Conservation (phyloP, 2,113 vertebrate species). For the Seriola dumerili region DNA sequence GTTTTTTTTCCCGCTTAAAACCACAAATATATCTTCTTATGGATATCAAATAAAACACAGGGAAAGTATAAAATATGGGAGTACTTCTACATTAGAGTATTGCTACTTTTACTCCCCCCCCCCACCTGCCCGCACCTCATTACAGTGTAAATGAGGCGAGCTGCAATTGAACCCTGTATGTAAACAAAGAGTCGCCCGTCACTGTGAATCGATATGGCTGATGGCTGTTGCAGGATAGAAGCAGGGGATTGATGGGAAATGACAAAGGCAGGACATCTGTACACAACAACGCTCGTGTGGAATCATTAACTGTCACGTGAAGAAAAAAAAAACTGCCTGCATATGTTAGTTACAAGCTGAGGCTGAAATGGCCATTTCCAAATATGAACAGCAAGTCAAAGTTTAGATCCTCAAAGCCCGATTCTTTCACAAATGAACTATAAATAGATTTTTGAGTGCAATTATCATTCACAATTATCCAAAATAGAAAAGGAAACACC, state of each 20-base stretch:
- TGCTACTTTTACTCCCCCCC: neutral
- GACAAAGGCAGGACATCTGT: conserved; percentile 16
- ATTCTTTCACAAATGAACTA: conserved; percentile 5
- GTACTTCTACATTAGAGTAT: too few species aligned
- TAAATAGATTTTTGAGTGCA: neutral
- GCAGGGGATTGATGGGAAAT: conserved; percentile 53
- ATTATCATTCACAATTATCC: neutral
- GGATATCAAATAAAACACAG: too few species aligned
- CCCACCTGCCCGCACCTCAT: neutral
- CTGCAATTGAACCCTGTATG: conserved; percentile 21
- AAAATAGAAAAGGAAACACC: too few species aligned
- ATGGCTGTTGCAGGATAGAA: neutral
- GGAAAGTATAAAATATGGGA: too few species aligned
- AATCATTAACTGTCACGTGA: conserved; percentile 11
- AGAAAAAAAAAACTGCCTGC: neutral
- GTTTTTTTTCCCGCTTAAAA: too few species aligned
- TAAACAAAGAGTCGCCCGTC: conserved; percentile 47
- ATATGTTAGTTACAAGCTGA: conserved; percentile 1
- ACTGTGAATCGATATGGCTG: conserved; percentile 26
- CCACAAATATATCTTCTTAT: too few species aligned
- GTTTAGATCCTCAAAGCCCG: neutral
- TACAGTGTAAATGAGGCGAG: conserved; percentile 61
- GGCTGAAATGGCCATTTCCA: neutral
- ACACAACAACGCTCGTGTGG: neutral
- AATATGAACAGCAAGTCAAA: neutral